Conservation (phyloP, 2,888 invertebrate genomes). For the Diarsia mendica region DNA sequence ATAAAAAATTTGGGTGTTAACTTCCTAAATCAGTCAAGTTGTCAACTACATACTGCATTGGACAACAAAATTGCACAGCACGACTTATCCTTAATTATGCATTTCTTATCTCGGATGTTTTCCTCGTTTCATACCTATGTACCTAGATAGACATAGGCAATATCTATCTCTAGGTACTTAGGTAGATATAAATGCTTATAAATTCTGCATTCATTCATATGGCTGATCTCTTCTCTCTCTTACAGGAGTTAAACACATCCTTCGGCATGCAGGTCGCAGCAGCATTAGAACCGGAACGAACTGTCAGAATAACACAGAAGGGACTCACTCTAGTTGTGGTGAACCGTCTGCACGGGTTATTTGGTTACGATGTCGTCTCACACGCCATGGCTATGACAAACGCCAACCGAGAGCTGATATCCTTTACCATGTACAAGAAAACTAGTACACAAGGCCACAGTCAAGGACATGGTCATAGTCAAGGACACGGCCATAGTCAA, state of each 20-base stretch:
- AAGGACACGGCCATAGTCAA: constrained; percentile 73
- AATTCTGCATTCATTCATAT: neutral
- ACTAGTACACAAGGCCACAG: constrained; percentile 75
- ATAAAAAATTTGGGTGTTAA: neutral
- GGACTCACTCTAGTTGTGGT: constrained; percentile 86
- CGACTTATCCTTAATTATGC: constrained; percentile 10
- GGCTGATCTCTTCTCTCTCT: constrained; percentile 37
- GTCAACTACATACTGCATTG: constrained; percentile 1
- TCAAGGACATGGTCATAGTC: constrained; percentile 72
- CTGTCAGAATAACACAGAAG: constrained; percentile 84
- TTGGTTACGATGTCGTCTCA: constrained; percentile 87
- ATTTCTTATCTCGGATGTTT: constrained; percentile 7
- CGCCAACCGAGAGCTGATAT: constrained; percentile 86
- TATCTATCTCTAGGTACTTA: neutral
- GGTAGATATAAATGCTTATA: neutral
- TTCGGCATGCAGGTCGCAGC: constrained; percentile 80
- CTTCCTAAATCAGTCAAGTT: neutral
- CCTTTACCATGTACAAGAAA: constrained; percentile 89
- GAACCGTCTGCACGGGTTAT: constrained; percentile 85
- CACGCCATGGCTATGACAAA: constrained; percentile 89
- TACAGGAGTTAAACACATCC: constrained; percentile 84
- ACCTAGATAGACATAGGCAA: neutral
- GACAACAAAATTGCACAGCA: constrained; percentile 16
- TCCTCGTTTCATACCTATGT: constrained; percentile 2
- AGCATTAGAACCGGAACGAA: constrained; percentile 79